These are phyloP conservation scores for Troides helena DNA, from an alignment of 2,888 invertebrate genomes.

Conservation along the genomic window DNA sequence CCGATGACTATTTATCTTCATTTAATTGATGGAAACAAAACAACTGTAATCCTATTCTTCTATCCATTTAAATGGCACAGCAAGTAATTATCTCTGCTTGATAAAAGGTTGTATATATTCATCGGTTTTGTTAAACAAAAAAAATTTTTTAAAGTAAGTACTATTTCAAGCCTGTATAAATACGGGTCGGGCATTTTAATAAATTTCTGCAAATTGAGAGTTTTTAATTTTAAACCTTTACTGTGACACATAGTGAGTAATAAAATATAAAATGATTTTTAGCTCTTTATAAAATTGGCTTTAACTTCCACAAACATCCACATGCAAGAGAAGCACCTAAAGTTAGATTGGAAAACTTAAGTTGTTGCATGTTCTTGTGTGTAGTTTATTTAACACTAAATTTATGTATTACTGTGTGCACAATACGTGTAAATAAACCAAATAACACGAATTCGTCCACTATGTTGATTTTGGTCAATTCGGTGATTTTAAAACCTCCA, in stretches of 20 bases:
- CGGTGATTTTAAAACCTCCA: too few relatives aligned
- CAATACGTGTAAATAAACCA: background rate
- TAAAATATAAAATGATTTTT: constrained; percentile 11
- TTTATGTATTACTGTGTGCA: background rate
- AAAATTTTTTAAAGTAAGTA: too few relatives aligned
- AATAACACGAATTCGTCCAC: background rate
- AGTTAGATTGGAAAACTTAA: constrained; percentile 31
- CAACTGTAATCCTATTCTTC: background rate
- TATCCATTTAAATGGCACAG: background rate
- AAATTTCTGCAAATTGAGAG: too few relatives aligned
- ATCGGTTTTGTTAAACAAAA: too few relatives aligned
- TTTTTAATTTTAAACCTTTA: too few relatives aligned
- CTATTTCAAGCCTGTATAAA: too few relatives aligned
- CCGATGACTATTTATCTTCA: background rate
- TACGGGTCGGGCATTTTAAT: too few relatives aligned
- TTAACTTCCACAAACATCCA: constrained; percentile 21
- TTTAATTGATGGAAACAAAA: background rate
- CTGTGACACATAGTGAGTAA: background rate
- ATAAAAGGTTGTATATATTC: background rate
- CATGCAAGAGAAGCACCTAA: constrained; percentile 27
- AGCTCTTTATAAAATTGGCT: constrained; percentile 15
- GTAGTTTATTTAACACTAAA: constrained; percentile 26
- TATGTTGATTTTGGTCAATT: background rate
- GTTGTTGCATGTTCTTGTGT: constrained; percentile 29
- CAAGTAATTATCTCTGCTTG: background rate